Percentiles rank a stretch among this genome's conserved stretches.
These are phyloP conservation scores for roundworm (Caenorhabditis elegans) DNA, from an alignment of 1,140 invertebrate genomes.

Conservation along the genomic window WBcel235 BX284603.4:4758501-4759000, in stretches of 20 bases:
- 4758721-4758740: not conserved
- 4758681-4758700: not conserved
- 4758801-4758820: not conserved
- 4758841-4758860: not conserved
- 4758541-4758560: not conserved
- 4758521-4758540: not conserved
- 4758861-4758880: conserved; percentile 15
- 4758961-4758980: not conserved
- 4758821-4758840: not conserved
- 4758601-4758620: not conserved
- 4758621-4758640: not conserved
- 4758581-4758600: not conserved
- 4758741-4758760: not conserved
- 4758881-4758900: not conserved
- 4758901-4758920: not conserved
- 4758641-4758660: not conserved
- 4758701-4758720: not conserved
- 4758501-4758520: not conserved
- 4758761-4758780: not conserved
- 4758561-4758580: not conserved
- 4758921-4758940: not conserved
- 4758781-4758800: not conserved
- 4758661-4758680: not conserved
- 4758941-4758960: not conserved
- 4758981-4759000: not conserved